Conservation (phyloP, 2,888 invertebrate species). For the Oligia latruncula region DNA sequence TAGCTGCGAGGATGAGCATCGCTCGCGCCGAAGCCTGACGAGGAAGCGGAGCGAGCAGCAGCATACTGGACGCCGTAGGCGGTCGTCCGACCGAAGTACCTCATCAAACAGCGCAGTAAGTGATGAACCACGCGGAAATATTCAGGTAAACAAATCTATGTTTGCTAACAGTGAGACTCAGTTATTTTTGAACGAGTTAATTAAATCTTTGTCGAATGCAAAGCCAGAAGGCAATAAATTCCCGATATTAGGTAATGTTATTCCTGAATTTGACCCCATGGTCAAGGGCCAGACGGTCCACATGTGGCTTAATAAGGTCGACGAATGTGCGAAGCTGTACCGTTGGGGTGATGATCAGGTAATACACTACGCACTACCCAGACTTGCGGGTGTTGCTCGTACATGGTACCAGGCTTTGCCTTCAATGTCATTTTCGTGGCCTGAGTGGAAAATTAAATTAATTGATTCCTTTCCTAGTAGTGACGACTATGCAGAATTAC, state of each 20-base stretch:
- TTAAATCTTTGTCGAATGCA: background rate
- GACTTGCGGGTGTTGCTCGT: too few relatives aligned
- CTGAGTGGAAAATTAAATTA: slow-evolving; percentile 10
- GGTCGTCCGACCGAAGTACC: background rate
- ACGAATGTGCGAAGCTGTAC: too few relatives aligned
- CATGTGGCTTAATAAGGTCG: slow-evolving; percentile 18
- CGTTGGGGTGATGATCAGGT: too few relatives aligned
- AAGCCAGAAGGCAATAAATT: too few relatives aligned
- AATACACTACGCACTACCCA: too few relatives aligned
- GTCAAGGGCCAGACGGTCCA: slow-evolving; percentile 14
- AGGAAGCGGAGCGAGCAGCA: background rate
- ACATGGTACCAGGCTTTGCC: too few relatives aligned
- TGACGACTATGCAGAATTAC: slow-evolving; percentile 5
- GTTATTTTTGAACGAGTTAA: slow-evolving; percentile 15
- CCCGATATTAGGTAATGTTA: too few relatives aligned
- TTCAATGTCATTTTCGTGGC: too few relatives aligned
- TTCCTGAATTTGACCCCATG: slow-evolving; percentile 23
- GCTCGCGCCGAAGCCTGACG: background rate
- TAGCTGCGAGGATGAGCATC: background rate
- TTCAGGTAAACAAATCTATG: background rate
- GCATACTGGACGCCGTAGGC: background rate
- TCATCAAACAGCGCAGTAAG: too few relatives aligned
- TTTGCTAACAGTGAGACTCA: slow-evolving; percentile 6
- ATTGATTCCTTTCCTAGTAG: slow-evolving; percentile 14
- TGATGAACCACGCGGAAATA: too few relatives aligned